Base-by-base conservation (phyloP, 2,113 vertebrate species). In the Cepphus grylle region DNA sequence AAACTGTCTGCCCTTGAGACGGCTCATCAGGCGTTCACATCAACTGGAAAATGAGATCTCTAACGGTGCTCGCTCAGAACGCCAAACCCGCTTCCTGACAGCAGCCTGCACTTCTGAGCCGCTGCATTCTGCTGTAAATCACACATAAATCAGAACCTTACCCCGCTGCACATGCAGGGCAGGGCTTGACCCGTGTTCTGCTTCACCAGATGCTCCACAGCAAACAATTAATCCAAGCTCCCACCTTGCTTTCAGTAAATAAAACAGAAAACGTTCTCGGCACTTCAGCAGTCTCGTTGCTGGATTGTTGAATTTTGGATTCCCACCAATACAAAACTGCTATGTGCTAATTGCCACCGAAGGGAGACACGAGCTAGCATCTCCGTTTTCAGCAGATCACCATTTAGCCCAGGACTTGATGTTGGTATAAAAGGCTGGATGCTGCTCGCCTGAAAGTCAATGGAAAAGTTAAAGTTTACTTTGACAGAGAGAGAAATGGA, bases 71-170 rank as follows among this genome's bases (percentile, higher is more conserved):
- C 22, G 1, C 45, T 66, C 30, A 43, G 55, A 85, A 42, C 50
- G 50, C 20, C 42, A 61, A 70, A 77, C 27, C 30, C 15, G 27
- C 42, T 47, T 36, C 42, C 53, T 66, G 63, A 55, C 53, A 80
- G 40, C 78, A 88, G 32, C 38, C 42, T 15, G 25, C 18, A 5
- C 30, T 26, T 26, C 58, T n/a, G 66, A 72, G 56, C 58, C 45
- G 42, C 5, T 23, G 34, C 17, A 6, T 34, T 80, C 71, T 56
- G 34, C 55, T 34, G 45, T 69, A 89, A 71, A 40, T 13, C 43
- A 30, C 66, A 38, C 0, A 0, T 5, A 4, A 9, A 5, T 23
- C 34, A 20, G 67, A 61, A 72, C 32, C 58, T 49, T 30, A 65
- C 40, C 17, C 19, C 2, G 5, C 50, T 53, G 73, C 83, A 40